Evolutionary conservation across 2,797 vertebrate species (phyloP).

Genomic region (Vireo griseus): DNA sequence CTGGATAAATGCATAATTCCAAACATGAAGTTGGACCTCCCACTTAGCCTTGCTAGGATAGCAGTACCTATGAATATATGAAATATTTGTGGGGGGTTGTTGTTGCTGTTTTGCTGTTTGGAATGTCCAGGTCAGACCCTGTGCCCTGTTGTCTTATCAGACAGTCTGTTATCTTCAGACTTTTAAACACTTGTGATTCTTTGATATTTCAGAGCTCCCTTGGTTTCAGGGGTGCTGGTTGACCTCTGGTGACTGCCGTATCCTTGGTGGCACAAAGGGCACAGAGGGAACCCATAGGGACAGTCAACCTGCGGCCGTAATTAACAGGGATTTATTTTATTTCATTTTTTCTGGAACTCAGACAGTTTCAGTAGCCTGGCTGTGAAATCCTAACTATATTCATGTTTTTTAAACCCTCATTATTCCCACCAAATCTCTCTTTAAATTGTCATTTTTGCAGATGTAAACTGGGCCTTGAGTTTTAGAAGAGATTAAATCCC

Average conservation of each 20-base stretch:
- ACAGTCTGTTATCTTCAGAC: not conserved
- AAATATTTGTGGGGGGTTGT: not conserved
- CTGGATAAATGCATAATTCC: not conserved
- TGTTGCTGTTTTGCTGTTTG: not conserved
- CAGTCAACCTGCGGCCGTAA: not conserved
- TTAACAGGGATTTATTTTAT: not conserved
- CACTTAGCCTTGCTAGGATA: not conserved
- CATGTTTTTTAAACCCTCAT: not conserved
- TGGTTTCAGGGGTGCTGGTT: not conserved
- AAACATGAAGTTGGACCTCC: not conserved
- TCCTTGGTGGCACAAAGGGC: not conserved
- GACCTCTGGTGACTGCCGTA: not conserved
- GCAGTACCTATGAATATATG: fast-evolving
- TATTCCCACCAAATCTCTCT: not conserved
- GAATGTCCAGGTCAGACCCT: fast-evolving
- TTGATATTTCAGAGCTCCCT: not conserved
- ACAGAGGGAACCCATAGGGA: fast-evolving
- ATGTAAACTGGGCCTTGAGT: not conserved
- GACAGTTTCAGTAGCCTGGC: not conserved
- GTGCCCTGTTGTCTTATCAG: fast-evolving
- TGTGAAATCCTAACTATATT: not conserved
- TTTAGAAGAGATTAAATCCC: not conserved
- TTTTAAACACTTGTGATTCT: fast-evolving
- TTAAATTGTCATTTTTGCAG: fast-evolving
- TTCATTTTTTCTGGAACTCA: not conserved